Evolutionary conservation across 2,113 vertebrate genomes (phyloP).

Genomic region (Scortum barcoo): DNA sequence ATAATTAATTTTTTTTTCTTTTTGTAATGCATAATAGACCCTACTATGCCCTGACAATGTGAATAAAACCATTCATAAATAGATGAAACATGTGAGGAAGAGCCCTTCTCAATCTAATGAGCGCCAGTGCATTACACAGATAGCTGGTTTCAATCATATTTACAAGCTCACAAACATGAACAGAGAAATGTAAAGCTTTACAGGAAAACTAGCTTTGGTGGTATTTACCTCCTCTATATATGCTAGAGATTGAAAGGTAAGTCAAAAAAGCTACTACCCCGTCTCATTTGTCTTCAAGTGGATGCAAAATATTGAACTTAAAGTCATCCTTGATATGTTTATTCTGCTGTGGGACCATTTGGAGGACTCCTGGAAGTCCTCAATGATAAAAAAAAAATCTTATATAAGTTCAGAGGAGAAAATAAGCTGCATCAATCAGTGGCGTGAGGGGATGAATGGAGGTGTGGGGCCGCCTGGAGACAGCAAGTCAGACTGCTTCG

Average conservation of each 20-base stretch:
- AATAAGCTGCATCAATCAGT: background rate
- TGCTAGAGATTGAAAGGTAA: background rate
- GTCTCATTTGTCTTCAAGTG: background rate
- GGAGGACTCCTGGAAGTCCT: background rate
- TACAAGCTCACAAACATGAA: background rate
- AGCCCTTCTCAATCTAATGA: background rate
- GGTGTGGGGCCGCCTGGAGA: background rate
- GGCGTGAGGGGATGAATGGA: background rate
- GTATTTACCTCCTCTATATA: background rate
- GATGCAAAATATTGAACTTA: background rate
- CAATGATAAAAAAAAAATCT: background rate
- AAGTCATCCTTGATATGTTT: background rate
- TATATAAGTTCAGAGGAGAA: background rate
- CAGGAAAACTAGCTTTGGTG: background rate
- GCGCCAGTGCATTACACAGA: background rate
- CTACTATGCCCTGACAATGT: slow-evolving; percentile 5
- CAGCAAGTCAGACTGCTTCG: slow-evolving; percentile 27
- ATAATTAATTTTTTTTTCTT: slow-evolving; percentile 37
- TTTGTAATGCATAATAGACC: slow-evolving; percentile 29
- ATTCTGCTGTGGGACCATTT: background rate
- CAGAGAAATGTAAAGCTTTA: background rate
- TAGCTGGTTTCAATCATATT: background rate
- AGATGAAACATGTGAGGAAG: background rate
- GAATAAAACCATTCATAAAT: slow-evolving; percentile 26
- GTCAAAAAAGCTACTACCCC: background rate